Evolutionary conservation across 2,797 vertebrate species (phyloP).

Genomic region (Catharus ustulatus): DNA sequence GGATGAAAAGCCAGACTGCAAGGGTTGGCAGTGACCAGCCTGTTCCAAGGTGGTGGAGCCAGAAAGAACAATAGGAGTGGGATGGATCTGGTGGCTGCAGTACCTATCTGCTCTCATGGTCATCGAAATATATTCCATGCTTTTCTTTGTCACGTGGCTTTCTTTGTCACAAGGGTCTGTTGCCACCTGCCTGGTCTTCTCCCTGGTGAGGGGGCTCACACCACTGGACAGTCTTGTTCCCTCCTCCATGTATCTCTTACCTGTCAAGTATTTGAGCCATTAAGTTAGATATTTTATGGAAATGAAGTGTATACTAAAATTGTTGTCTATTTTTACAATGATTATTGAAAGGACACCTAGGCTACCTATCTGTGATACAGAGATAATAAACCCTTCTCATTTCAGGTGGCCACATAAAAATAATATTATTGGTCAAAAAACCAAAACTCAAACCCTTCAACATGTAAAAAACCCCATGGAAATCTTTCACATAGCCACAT

Average conservation of each 20-base stretch:
- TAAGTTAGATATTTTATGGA: neutral
- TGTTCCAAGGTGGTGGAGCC: neutral
- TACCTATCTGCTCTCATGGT: accelerated
- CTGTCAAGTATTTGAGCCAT: neutral
- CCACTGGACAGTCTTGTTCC: neutral
- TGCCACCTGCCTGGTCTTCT: neutral
- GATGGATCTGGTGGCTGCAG: accelerated
- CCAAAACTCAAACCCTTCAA: neutral
- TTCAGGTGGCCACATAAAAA: neutral
- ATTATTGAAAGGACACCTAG: neutral
- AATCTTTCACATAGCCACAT: neutral
- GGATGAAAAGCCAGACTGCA: accelerated
- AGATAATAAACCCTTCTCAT: neutral
- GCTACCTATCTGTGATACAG: neutral
- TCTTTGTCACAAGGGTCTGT: neutral
- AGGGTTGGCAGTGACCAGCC: neutral
- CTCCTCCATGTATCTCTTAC: neutral
- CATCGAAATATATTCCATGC: accelerated
- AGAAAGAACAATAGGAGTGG: neutral
- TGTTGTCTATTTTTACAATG: neutral
- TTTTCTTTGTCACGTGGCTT: neutral
- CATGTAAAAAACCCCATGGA: neutral
- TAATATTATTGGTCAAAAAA: neutral
- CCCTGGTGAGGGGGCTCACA: neutral
- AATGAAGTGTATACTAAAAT: neutral